Base-by-base conservation (phyloP, 1,140 invertebrate species). In the Pantala flavescens region DNA sequence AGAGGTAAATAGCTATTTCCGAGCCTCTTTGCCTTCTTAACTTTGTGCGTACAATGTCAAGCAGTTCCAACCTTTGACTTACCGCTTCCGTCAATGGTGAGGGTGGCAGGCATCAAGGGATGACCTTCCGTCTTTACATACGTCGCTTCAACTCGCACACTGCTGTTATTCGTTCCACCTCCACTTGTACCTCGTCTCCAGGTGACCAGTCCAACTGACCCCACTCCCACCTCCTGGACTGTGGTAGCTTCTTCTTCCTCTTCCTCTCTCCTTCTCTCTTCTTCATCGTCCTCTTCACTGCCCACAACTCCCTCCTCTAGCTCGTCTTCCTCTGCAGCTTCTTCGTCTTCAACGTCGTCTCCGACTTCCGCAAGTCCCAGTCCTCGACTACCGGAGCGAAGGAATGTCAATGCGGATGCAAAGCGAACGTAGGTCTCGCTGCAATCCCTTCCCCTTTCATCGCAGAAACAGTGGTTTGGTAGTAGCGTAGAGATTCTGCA, bases 11-110 rank as follows among this genome's bases (percentile, higher is more conserved):
- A n/a, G n/a, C n/a, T n/a, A n/a, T n/a, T n/a, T n/a, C n/a, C n/a
- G n/a, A n/a, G n/a, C n/a, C n/a, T n/a, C n/a, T n/a, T n/a, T n/a
- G n/a, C n/a, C n/a, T n/a, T n/a, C n/a, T n/a, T n/a, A n/a, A n/a
- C n/a, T n/a, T n/a, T n/a, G n/a, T n/a, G n/a, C n/a, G n/a, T n/a
- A n/a, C n/a, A n/a, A n/a, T n/a, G n/a, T n/a, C n/a, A n/a, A n/a
- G n/a, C n/a, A n/a, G n/a, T n/a, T n/a, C n/a, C n/a, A 36, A 9
- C 28, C 9, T 36, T 36, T 36, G 2, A 70, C 75, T 75, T 75
- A 78, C 77, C 77, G 28, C 73, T 28, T 36, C 78, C 78, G 23
- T 71, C 76, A 49, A 78, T 43, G 24, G 77, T 75, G 74, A 78
- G 76, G 70, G 75, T 72, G 12, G 76, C 73, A 5, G 78, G 78